A percentile compares a stretch with the other conserved stretches of the same genome.
These are phyloP conservation scores for Petaurus breviceps DNA, from an alignment of 2,113 vertebrate species.

Conservation along the genomic window DNA sequence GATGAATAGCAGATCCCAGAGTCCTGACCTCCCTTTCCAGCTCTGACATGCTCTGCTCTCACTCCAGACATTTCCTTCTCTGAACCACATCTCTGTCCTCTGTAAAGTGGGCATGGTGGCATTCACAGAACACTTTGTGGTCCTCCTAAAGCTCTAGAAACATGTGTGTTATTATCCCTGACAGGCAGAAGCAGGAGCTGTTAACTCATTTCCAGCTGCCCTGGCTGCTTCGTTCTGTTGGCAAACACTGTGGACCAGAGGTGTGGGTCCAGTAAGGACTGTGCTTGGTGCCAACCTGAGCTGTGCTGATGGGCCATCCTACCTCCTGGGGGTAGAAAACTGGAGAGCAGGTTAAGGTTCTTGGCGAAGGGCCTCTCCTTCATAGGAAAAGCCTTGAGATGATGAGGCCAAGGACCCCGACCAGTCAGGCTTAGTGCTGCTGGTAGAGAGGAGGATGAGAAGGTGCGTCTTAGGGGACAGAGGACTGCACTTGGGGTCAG, in stretches of 20 bases:
- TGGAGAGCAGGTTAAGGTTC: neutral
- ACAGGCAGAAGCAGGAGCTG: too few relatives aligned
- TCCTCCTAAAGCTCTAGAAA: neutral
- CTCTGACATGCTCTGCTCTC: neutral
- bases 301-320: neutral
- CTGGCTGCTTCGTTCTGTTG: neutral
- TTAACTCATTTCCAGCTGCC: too few relatives aligned
- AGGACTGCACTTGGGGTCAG: neutral
- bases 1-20: neutral
- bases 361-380: neutral
- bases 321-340: neutral
- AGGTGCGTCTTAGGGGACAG: too few relatives aligned
- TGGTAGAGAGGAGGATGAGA: too few relatives aligned
- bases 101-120: too few relatives aligned
- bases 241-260: neutral
- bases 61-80: neutral
- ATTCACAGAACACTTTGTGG: too few relatives aligned
- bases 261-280: too few relatives aligned
- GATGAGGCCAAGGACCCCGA: too few relatives aligned
- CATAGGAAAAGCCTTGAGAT: neutral
- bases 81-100: neutral
- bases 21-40: too few relatives aligned
- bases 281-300: neutral
- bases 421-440: neutral
- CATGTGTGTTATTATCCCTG: neutral